Evolutionary conservation across 2,113 vertebrate species (phyloP).

Genomic region (Aspidoscelis tigris): DNA sequence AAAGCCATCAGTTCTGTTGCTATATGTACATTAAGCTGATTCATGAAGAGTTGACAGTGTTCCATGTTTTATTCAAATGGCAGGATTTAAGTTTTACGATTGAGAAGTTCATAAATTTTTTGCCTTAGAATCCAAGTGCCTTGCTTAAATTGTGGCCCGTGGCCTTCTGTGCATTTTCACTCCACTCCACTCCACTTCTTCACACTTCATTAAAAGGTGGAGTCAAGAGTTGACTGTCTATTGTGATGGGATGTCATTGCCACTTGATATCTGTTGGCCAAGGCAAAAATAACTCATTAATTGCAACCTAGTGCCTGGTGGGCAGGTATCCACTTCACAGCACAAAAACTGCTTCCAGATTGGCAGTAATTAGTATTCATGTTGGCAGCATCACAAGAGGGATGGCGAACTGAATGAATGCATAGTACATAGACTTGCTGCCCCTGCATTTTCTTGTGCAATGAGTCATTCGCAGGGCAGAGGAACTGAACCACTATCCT

Average conservation of each 20-base stretch:
- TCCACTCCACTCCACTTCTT: background rate
- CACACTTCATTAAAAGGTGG: background rate
- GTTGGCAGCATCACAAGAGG: background rate
- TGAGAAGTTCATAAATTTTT: background rate
- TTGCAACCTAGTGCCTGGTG: conserved; percentile 16
- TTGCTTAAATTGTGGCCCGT: background rate
- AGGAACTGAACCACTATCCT: background rate
- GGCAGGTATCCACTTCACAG: conserved; percentile 52
- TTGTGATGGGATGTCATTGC: conserved; percentile 30
- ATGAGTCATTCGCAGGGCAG: conserved; percentile 27
- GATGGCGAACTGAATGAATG: conserved; percentile 30
- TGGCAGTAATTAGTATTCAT: conserved; percentile 42
- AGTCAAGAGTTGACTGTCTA: conserved; percentile 20
- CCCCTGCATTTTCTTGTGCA: conserved; percentile 13
- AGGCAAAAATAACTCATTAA: conserved; percentile 26
- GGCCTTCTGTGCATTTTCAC: background rate
- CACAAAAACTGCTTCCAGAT: background rate
- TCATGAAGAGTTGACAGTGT: background rate
- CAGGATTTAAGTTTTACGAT: background rate
- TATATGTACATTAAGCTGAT: background rate
- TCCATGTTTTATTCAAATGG: background rate
- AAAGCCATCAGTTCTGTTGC: background rate
- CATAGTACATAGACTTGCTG: background rate
- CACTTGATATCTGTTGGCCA: conserved; percentile 40
- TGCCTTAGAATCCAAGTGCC: background rate